phyloP scores from a whole-genome alignment of 2,797 vertebrate genomes.

The Syngnathus rostellatus region DNA sequence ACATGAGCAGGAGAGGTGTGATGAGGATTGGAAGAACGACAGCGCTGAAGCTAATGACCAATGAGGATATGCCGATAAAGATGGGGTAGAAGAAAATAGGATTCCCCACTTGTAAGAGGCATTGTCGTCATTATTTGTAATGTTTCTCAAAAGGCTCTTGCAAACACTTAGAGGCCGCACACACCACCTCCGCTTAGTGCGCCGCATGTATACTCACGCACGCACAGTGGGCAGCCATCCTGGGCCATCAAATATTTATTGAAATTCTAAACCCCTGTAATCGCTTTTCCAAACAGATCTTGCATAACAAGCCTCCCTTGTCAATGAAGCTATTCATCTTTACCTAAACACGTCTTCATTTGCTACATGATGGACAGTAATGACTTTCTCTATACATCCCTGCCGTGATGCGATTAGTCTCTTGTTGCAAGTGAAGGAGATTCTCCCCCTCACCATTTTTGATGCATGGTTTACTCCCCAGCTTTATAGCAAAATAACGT shows the following conservation, averaged over 20 bases:
- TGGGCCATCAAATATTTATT: conserved; percentile 56
- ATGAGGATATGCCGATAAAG: conserved; percentile 14
- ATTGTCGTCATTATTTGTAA: conserved; percentile 31
- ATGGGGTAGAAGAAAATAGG: conserved; percentile 16
- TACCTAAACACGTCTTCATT: conserved; percentile 44
- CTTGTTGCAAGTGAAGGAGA: not conserved
- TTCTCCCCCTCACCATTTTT: conserved; percentile 10
- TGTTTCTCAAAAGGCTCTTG: conserved; percentile 17
- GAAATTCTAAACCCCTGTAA: conserved; percentile 35
- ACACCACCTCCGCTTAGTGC: conserved; percentile 1
- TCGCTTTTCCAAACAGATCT: conserved; percentile 41
- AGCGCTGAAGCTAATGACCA: conserved; percentile 9
- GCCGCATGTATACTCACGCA: conserved; percentile 8
- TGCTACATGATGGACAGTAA: conserved; percentile 51
- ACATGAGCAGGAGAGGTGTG: not conserved
- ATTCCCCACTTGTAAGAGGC: conserved; percentile 15
- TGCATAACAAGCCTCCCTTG: conserved; percentile 43
- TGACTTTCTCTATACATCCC: conserved; percentile 45
- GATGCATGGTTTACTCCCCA: conserved; percentile 16
- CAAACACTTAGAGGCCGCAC: conserved; percentile 11
- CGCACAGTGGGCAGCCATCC: conserved; percentile 15
- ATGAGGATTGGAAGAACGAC: not conserved
- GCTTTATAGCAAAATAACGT: not conserved
- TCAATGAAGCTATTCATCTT: conserved; percentile 51
- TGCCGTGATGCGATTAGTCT: conserved; percentile 12